A percentile compares a stretch with the other conserved stretches of the same genome.
Evolutionary conservation across 2,888 invertebrate genomes (phyloP).

Genomic region (Hyppa rectilinea): DNA sequence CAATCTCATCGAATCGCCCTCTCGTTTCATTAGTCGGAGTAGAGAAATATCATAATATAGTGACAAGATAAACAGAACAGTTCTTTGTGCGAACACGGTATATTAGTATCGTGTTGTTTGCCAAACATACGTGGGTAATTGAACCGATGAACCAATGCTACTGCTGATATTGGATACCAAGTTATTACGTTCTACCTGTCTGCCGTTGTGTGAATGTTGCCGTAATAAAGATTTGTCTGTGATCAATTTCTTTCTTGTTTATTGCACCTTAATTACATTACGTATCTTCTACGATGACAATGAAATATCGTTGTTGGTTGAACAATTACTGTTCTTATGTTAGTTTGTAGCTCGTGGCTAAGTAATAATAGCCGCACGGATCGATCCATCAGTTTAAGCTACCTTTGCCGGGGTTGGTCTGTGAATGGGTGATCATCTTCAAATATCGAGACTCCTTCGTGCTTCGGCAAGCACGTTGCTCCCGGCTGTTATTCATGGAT

Average conservation of each 20-base stretch:
- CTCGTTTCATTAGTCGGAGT: slow-evolving; percentile 70
- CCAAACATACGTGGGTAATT: slow-evolving; percentile 65
- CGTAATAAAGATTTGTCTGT: slow-evolving; percentile 40
- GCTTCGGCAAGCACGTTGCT: no score
- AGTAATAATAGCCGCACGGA: no score
- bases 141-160: slow-evolving; percentile 49
- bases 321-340: slow-evolving; percentile 23
- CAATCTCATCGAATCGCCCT: slow-evolving; percentile 66
- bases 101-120: slow-evolving; percentile 72
- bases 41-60: slow-evolving; percentile 70
- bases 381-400: no score
- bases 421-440: no score
- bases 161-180: slow-evolving; percentile 31
- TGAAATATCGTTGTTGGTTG: slow-evolving; percentile 51
- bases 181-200: slow-evolving; percentile 45
- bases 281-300: slow-evolving; percentile 38
- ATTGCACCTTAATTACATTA: slow-evolving; percentile 49
- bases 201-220: background rate
- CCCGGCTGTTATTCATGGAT: no score
- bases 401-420: no score
- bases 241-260: slow-evolving; percentile 53
- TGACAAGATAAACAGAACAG: slow-evolving; percentile 64
- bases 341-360: no score
- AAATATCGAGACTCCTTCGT: no score
- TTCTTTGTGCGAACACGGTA: slow-evolving; percentile 64